Conservation (phyloP, 2,113 vertebrate genomes). For the Elephantulus edwardii region DNA sequence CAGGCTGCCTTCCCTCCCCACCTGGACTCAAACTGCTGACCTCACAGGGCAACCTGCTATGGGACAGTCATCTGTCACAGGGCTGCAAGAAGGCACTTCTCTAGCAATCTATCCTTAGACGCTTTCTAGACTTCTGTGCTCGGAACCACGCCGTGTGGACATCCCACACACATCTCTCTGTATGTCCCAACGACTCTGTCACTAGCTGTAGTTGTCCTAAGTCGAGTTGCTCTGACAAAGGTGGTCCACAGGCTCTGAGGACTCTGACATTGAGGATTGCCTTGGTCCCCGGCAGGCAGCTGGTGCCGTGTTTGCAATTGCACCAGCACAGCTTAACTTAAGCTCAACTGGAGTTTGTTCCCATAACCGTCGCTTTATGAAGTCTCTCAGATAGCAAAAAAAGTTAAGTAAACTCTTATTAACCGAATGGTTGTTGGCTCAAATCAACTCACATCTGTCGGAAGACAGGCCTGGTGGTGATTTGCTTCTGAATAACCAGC, state of each 20-base stretch:
- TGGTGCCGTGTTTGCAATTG: accelerated
- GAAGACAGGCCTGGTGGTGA: background rate
- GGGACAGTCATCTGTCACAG: too few species aligned
- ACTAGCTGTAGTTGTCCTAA: background rate
- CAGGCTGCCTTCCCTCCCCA: too few species aligned
- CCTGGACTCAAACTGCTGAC: too few species aligned
- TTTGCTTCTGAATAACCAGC: background rate
- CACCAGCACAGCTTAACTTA: accelerated
- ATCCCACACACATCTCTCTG: accelerated
- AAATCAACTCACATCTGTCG: background rate
- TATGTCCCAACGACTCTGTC: background rate
- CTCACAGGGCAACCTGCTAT: too few species aligned
- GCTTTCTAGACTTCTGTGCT: background rate
- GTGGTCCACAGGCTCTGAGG: too few species aligned
- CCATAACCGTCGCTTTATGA: background rate
- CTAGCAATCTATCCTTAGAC: accelerated
- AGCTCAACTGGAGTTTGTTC: too few species aligned
- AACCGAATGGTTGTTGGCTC: background rate
- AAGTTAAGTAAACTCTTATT: background rate
- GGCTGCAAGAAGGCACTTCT: background rate
- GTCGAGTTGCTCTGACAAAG: background rate
- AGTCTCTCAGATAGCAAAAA: background rate
- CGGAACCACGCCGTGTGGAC: accelerated
- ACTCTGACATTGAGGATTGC: accelerated
- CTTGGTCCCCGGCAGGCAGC: background rate